Conservation (phyloP, 2,888 invertebrate genomes). For the Leptinotarsa juncta region DNA sequence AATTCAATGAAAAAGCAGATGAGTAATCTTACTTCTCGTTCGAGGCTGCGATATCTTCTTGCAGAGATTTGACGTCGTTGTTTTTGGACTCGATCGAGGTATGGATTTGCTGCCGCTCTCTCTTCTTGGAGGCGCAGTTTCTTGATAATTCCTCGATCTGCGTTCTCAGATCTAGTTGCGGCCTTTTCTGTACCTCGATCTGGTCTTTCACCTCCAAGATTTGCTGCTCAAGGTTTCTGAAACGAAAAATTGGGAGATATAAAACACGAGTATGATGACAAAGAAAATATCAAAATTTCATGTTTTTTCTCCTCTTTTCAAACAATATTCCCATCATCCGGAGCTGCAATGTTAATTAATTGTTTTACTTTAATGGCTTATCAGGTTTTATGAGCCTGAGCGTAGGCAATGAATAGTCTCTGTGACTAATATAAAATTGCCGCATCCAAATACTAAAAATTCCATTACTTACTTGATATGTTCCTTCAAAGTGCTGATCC, state of each 20-base stretch:
- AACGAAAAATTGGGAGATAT: not conserved
- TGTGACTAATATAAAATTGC: too few species aligned
- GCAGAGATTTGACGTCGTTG: slow-evolving; percentile 64
- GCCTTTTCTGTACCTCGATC: slow-evolving; percentile 62
- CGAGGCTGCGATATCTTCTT: slow-evolving; percentile 63
- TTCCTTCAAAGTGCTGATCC: slow-evolving; percentile 38
- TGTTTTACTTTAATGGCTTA: too few species aligned
- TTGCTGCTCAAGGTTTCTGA: slow-evolving; percentile 52
- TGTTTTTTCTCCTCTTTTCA: too few species aligned
- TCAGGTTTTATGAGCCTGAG: too few species aligned
- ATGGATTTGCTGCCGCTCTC: slow-evolving; percentile 58
- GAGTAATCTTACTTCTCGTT: slow-evolving; percentile 56
- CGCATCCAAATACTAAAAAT: too few species aligned
- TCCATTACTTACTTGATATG: slow-evolving; percentile 4
- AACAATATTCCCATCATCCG: too few species aligned
- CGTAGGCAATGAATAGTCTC: too few species aligned
- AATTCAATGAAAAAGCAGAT: too few species aligned
- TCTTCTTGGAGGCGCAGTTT: slow-evolving; percentile 58
- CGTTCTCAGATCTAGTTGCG: slow-evolving; percentile 56
- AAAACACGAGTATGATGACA: not conserved
- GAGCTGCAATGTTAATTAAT: too few species aligned
- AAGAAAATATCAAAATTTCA: too few species aligned
- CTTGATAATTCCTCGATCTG: slow-evolving; percentile 64
- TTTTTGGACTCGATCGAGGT: slow-evolving; percentile 57
- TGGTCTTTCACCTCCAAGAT: slow-evolving; percentile 61